A percentile compares a stretch with the other conserved stretches of the same genome.
Conservation (phyloP, 2,797 vertebrate genomes). For the Poeciliopsis presidionis region DNA sequence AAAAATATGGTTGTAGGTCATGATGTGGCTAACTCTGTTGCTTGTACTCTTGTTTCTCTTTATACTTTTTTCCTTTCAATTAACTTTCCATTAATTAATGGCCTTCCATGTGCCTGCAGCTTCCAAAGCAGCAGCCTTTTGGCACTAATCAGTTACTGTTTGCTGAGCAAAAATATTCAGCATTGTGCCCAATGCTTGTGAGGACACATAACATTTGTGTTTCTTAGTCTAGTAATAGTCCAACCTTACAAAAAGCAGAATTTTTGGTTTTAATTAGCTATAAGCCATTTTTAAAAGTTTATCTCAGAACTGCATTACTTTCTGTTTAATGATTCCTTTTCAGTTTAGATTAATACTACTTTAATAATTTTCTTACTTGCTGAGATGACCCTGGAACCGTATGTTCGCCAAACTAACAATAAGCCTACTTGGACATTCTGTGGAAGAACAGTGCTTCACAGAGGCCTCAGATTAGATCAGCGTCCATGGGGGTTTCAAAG, state of each 20-base stretch:
- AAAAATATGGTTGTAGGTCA: background rate
- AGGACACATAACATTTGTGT: background rate
- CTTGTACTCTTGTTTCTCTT: background rate
- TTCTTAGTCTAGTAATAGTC: background rate
- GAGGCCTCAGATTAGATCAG: slow-evolving; percentile 5
- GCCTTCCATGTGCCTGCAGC: background rate
- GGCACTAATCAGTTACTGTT: background rate
- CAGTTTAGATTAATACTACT: background rate
- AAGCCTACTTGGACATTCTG: background rate
- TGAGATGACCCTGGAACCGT: background rate
- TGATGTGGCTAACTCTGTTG: background rate
- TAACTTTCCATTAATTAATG: background rate
- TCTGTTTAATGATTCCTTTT: background rate
- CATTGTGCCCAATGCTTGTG: background rate
- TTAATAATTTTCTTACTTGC: background rate
- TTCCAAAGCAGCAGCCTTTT: background rate
- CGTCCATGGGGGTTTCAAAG: slow-evolving; percentile 8
- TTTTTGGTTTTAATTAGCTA: background rate
- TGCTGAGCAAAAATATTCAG: background rate
- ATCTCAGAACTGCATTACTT: background rate
- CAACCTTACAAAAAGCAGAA: background rate
- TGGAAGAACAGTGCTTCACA: background rate
- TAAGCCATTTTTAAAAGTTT: background rate
- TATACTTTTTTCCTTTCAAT: background rate
- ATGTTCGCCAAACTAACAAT: background rate